Conservation (phyloP, 2,888 invertebrate species). For the Alentia gelatinosa region DNA sequence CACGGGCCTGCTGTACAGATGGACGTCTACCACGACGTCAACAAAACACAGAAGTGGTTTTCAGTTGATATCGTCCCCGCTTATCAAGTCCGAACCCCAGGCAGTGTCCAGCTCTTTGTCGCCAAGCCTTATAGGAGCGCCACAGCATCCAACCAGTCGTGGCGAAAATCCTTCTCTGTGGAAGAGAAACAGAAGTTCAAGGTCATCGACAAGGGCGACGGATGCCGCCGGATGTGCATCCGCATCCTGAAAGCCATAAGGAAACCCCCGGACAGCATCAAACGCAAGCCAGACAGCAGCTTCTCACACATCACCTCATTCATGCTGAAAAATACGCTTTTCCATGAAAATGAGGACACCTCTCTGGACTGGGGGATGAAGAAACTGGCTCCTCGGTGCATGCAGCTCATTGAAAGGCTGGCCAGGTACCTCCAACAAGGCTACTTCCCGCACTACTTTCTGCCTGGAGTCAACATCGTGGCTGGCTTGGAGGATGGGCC, state of each 20-base stretch:
- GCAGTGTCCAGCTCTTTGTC: conserved; percentile 7
- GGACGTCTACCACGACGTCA: not conserved
- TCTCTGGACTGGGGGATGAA: not conserved
- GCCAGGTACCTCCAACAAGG: not conserved
- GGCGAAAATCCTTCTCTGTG: conserved; percentile 52
- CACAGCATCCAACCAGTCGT: not conserved
- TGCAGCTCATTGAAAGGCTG: not conserved
- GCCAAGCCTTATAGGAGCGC: not conserved
- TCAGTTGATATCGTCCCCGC: conserved; percentile 41
- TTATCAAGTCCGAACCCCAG: not conserved
- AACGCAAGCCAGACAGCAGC: not conserved
- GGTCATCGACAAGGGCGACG: conserved; percentile 53
- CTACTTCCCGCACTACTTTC: conserved; percentile 32
- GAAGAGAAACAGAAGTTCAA: conserved; percentile 55
- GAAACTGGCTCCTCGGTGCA: not conserved
- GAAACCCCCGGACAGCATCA: not conserved
- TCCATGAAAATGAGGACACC: not conserved
- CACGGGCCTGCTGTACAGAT: conserved; percentile 44
- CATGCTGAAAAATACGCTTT: conserved; percentile 1
- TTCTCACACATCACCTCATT: not conserved
- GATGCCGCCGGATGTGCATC: conserved; percentile 54
- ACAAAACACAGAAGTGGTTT: not conserved
- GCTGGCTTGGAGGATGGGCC: not conserved
- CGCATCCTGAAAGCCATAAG: conserved; percentile 52
- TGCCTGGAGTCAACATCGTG: conserved; percentile 3